A percentile compares a stretch with the other conserved stretches of the same genome.
These are phyloP conservation scores for Acleris emargana DNA, from an alignment of 2,888 invertebrate genomes.

Conservation along the genomic window DNA sequence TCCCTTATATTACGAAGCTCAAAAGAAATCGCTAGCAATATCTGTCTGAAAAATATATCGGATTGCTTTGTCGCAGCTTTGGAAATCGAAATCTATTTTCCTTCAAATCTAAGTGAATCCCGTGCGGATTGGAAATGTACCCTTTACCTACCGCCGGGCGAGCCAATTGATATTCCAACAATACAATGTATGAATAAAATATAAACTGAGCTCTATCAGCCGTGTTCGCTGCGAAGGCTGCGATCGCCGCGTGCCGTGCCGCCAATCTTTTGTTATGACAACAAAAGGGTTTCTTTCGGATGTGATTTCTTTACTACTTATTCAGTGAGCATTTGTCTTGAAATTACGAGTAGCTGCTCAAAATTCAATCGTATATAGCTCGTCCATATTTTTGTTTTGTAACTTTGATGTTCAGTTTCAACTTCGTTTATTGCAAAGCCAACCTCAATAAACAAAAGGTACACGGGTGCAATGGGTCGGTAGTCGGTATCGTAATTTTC, in stretches of 20 bases:
- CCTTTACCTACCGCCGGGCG: slow-evolving; percentile 84
- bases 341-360: background rate
- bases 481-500: slow-evolving; percentile 67
- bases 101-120: slow-evolving; percentile 85
- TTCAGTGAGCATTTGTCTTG: background rate
- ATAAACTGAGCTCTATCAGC: slow-evolving; percentile 81
- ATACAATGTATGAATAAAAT: slow-evolving; percentile 85
- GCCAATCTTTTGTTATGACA: slow-evolving; percentile 60
- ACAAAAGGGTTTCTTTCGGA: slow-evolving; percentile 25
- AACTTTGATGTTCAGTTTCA: slow-evolving; percentile 17
- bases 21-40: slow-evolving; percentile 84
- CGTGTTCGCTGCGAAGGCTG: slow-evolving; percentile 70
- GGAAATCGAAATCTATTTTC: slow-evolving; percentile 84
- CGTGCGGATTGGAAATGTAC: slow-evolving; percentile 84
- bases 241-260: slow-evolving; percentile 66
- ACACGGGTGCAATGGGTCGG: slow-evolving; percentile 45
- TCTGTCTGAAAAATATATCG: slow-evolving; percentile 85
- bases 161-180: slow-evolving; percentile 84
- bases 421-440: slow-evolving; percentile 28
- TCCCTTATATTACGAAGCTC: slow-evolving; percentile 83
- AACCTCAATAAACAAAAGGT: slow-evolving; percentile 52
- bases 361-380: too few species aligned
- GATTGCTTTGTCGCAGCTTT: slow-evolving; percentile 84
- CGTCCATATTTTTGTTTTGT: background rate
- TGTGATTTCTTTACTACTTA: slow-evolving; percentile 30